A percentile compares a stretch with the other conserved stretches of the same genome.
phyloP scores from a whole-genome alignment of 2,113 vertebrate genomes.

The Ascaphus truei region DNA sequence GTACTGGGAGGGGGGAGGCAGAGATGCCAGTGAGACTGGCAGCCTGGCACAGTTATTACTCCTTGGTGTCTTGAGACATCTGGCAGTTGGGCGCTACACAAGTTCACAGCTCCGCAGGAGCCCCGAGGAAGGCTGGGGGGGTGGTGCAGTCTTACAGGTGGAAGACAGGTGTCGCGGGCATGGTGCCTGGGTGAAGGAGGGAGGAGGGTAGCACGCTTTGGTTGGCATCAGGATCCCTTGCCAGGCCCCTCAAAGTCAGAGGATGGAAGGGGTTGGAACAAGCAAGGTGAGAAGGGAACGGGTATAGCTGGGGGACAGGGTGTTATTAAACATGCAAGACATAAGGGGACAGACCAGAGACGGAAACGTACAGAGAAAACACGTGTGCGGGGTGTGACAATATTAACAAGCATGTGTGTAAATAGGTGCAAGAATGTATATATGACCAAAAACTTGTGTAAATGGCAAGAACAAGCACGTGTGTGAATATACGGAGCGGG shows the following conservation, averaged over 20 bases:
- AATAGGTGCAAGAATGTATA: not conserved
- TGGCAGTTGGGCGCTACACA: conserved; percentile 7
- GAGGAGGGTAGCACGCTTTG: conserved; percentile 11
- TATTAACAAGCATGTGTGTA: conserved; percentile 1
- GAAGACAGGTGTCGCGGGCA: conserved; percentile 21
- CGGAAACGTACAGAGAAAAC: too few relatives aligned
- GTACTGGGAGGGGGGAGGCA: not conserved
- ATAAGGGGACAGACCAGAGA: not conserved
- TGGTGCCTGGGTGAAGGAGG: not conserved
- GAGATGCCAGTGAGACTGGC: not conserved
- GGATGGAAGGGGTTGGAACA: not conserved
- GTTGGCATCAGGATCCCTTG: not conserved
- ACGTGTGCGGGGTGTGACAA: not conserved
- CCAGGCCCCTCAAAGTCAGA: not conserved
- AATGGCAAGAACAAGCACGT: not conserved
- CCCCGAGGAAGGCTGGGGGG: not conserved
- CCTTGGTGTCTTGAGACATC: conserved; percentile 3
- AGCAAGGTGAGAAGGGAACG: not conserved
- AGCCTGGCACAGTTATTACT: conserved; percentile 2
- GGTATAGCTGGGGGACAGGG: not conserved
- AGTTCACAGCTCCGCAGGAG: conserved; percentile 9
- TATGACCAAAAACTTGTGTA: not conserved
- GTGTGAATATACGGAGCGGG: not conserved
- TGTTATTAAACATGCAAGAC: conserved; percentile 18
- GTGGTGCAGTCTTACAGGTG: conserved; percentile 1